Conservation (phyloP, 2,888 invertebrate species). For the Drosophila formosana region DNA sequence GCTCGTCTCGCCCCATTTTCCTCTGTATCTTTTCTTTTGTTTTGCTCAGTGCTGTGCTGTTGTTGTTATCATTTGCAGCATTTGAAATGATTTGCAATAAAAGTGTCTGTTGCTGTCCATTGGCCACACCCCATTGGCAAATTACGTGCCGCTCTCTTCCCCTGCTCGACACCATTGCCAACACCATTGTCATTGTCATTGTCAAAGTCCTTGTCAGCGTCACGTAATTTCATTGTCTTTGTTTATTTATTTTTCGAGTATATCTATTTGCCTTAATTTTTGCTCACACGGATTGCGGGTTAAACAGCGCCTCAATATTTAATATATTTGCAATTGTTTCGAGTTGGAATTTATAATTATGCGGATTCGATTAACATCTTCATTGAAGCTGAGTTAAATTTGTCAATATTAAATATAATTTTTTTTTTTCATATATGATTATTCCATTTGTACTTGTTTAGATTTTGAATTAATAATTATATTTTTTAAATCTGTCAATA, state of each 20-base stretch:
- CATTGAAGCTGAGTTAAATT: too few species aligned
- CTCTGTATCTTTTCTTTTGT: constrained; percentile 12
- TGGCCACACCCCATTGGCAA: constrained; percentile 78
- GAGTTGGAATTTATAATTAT: too few species aligned
- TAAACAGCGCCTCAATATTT: constrained; percentile 7
- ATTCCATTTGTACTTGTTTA: too few species aligned
- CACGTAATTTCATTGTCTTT: constrained; percentile 77
- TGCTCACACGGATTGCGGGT: constrained; percentile 9
- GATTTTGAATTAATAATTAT: too few species aligned
- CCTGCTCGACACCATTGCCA: constrained; percentile 2
- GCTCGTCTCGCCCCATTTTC: constrained; percentile 7
- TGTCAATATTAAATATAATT: too few species aligned
- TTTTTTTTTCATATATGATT: too few species aligned
- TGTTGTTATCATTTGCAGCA: constrained; percentile 79
- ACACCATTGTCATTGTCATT: constrained; percentile 45
- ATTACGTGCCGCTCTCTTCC: constrained; percentile 65
- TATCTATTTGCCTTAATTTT: constrained; percentile 46
- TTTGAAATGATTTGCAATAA: constrained; percentile 82
- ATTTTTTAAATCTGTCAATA: too few species aligned
- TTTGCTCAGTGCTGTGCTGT: constrained; percentile 21
- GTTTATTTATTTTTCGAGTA: constrained; percentile 50
- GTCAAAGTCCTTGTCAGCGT: constrained; percentile 63
- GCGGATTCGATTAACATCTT: too few species aligned
- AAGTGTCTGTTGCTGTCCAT: constrained; percentile 74
- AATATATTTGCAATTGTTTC: too few species aligned